phyloP scores from a whole-genome alignment of 2,888 invertebrate species.

The Troides helena region DNA sequence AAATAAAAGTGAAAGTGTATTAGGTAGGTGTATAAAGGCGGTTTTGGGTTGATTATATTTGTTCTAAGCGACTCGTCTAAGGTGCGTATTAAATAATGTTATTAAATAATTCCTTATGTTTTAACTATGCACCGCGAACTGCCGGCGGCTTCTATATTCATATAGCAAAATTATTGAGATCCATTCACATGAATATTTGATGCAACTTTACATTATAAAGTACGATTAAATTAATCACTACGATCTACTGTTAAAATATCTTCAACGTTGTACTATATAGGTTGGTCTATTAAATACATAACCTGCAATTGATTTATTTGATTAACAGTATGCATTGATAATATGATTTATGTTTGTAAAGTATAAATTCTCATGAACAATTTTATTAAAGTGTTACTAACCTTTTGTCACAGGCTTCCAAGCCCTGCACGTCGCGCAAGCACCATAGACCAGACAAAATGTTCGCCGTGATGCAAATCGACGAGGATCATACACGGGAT shows the following conservation, averaged over 20 bases:
- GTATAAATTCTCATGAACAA: conserved; percentile 12
- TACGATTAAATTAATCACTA: conserved; percentile 5
- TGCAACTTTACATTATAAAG: conserved; percentile 11
- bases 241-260: not conserved
- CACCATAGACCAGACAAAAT: conserved; percentile 83
- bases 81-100: conserved; percentile 41
- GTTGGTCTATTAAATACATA: not conserved
- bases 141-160: conserved; percentile 13
- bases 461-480: conserved; percentile 95
- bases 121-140: conserved; percentile 16
- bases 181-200: conserved; percentile 19
- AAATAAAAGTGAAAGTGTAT: conserved; percentile 43
- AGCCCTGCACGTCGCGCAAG: conserved; percentile 75
- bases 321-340: not conserved
- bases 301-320: not conserved
- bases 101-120: conserved; percentile 30
- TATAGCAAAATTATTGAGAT: conserved; percentile 17
- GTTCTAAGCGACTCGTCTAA: conserved; percentile 36
- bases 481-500: conserved; percentile 92
- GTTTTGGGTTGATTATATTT: conserved; percentile 38
- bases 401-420: conserved; percentile 71
- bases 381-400: conserved; percentile 47
- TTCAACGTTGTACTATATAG: not conserved
- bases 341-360: conserved; percentile 4
- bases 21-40: conserved; percentile 34